Conservation (phyloP, 2,888 invertebrate species). For the Drosophila acutilabella region DNA sequence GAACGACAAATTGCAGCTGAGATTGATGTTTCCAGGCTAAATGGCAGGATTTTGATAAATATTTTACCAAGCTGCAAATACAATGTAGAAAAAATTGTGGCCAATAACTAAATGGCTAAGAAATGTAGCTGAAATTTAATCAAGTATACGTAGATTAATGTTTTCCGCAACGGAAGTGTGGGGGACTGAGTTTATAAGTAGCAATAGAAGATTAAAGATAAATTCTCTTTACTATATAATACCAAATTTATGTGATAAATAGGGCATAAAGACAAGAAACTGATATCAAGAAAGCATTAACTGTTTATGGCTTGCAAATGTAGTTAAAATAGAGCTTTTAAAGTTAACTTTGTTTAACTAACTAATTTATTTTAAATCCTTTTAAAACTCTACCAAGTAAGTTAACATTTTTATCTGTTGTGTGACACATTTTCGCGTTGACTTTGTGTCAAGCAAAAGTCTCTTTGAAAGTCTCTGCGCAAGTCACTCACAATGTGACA, state of each 20-base stretch:
- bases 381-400: background rate
- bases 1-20: constrained; percentile 70
- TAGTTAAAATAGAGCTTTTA: too few species aligned
- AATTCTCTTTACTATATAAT: too few species aligned
- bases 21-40: constrained; percentile 54
- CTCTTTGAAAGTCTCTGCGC: background rate
- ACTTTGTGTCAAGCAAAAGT: constrained; percentile 9
- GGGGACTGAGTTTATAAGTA: background rate
- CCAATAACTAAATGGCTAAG: constrained; percentile 29
- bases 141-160: constrained; percentile 17
- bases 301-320: too few species aligned
- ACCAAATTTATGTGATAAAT: too few species aligned
- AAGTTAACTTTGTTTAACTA: too few species aligned
- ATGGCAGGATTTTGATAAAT: constrained; percentile 56
- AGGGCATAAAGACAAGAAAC: too few species aligned
- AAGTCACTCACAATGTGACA: constrained; percentile 15
- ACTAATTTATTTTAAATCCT: background rate
- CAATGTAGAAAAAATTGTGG: constrained; percentile 26
- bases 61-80: constrained; percentile 25
- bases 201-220: background rate
- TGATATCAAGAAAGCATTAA: too few species aligned
- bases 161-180: background rate
- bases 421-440: constrained; percentile 2
- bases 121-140: constrained; percentile 26
- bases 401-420: constrained; percentile 8